Evolutionary conservation across 2,113 vertebrate species (phyloP), one percentile per base, ranked within the genome.

Genomic region (Xenopus borealis): DNA sequence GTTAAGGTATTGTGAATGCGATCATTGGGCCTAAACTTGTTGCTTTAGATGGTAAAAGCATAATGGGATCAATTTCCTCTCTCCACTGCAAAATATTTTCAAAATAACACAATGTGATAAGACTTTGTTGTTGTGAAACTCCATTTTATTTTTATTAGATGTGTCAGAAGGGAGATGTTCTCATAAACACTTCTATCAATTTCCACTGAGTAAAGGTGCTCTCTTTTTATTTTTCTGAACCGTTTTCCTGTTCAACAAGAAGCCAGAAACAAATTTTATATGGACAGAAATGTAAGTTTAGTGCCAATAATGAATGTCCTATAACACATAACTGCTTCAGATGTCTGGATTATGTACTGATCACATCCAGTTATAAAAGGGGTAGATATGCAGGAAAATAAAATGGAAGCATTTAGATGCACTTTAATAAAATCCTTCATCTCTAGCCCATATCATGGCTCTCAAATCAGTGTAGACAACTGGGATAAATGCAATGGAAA

Each of bases 51-150:
- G 33, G 33, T 55, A n/a, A 55, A 62, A 53, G 57, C 58, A 62
- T 52, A 83, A 74, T 78, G 83, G 85, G 82, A 85, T 86, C 79
- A 83, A 57, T 78, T 71, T 81, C 81, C 61, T 62, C 7, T 62
- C 66, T 53, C 19, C 16, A 17, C 44, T 27, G 64, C 47, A 40
- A 44, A 62, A 62, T 40, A 45, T 27, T 27, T 27, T 53, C 52
- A 61, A 40, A 40, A 30, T 19, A 50, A 67, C 17, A 12, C 45
- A 14, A 66, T 33, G 17, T 19, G 13, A 17, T 20, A 50, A 75
- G 20, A 61, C 3, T 18, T 62, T 66, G 19, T 65, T 55, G 47
- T 40, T 45, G 58, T 13, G 12, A 59, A 53, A 69, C 6, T n/a
- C 50, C 27, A 64, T 30, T 77, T 44, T 63, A 66, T n/a, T 76